Percentiles rank a stretch among this genome's conserved stretches.
Conservation (phyloP, 2,888 invertebrate genomes). For the Toxonevra muliebris region DNA sequence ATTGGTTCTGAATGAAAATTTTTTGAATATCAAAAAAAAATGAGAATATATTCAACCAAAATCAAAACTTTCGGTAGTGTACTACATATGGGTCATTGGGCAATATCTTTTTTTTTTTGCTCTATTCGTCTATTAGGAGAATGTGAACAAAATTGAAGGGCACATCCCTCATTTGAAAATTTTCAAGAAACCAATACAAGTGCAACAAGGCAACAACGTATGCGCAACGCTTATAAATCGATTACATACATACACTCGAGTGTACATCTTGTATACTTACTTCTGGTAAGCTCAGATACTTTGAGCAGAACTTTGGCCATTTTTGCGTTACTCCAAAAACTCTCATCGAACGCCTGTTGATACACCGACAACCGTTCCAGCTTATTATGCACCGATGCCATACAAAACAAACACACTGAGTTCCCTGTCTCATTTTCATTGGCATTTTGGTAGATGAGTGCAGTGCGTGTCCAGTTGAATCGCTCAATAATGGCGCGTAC, state of each 20-base stretch:
- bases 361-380: conserved; percentile 55
- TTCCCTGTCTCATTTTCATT: conserved; percentile 71
- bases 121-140: too few species aligned
- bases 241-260: neutral
- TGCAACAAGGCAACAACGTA: neutral
- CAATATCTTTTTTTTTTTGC: too few species aligned
- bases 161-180: too few species aligned
- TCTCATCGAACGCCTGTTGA: conserved; percentile 57
- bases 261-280: conserved; percentile 50
- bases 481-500: conserved; percentile 75
- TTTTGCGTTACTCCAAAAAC: conserved; percentile 51
- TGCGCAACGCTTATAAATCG: neutral
- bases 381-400: conserved; percentile 63
- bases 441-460: conserved; percentile 78
- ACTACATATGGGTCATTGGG: too few species aligned
- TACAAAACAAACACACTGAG: conserved; percentile 80
- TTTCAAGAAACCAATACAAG: too few species aligned
- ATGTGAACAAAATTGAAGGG: too few species aligned
- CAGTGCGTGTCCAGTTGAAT: conserved; percentile 78
- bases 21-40: too few species aligned
- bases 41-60: too few species aligned
- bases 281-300: conserved; percentile 57
- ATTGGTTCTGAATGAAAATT: too few species aligned
- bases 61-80: too few species aligned
- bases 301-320: conserved; percentile 53